These are phyloP conservation scores for Fundulus diaphanus DNA, from an alignment of 2,797 vertebrate species.

Conservation along the genomic window DNA sequence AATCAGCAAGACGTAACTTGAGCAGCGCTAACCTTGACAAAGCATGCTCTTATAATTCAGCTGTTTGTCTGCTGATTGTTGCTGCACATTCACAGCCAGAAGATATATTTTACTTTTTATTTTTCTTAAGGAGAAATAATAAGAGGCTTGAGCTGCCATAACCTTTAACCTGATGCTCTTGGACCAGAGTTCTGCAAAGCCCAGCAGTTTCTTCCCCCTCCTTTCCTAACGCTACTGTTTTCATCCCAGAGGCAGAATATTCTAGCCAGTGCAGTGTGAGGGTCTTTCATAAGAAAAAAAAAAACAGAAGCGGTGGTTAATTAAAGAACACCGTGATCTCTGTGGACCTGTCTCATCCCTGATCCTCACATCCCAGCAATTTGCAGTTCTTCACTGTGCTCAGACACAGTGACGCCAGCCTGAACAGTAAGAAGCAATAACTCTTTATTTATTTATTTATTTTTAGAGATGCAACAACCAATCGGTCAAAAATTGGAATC, in stretches of 20 bases:
- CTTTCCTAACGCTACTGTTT: constrained; percentile 24
- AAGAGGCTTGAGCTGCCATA: constrained; percentile 28
- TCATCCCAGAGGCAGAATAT: constrained; percentile 57
- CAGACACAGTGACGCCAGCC: constrained; percentile 42
- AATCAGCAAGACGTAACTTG: constrained; percentile 14
- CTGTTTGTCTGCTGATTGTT: constrained; percentile 16
- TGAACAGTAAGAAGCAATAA: constrained; percentile 44
- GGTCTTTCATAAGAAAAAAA: constrained; percentile 43
- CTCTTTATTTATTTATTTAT: no score
- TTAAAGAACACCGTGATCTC: constrained; percentile 74
- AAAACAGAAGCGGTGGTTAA: constrained; percentile 69
- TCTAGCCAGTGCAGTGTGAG: constrained; percentile 62
- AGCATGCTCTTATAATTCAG: constrained; percentile 20
- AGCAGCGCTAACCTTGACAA: constrained; percentile 33
- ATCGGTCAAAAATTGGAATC: background rate
- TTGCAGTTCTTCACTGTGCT: constrained; percentile 32
- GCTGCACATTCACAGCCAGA: background rate
- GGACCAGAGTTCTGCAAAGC: constrained; percentile 45
- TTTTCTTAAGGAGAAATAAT: constrained; percentile 12
- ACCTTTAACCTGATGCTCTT: constrained; percentile 69
- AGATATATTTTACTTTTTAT: constrained; percentile 13
- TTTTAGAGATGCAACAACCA: background rate
- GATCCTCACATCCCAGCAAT: constrained; percentile 55
- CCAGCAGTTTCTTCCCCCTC: constrained; percentile 23
- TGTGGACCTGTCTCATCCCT: constrained; percentile 69